phyloP scores from a whole-genome alignment of 2,797 vertebrate species.

The Acrossocheilus fasciatus region DNA sequence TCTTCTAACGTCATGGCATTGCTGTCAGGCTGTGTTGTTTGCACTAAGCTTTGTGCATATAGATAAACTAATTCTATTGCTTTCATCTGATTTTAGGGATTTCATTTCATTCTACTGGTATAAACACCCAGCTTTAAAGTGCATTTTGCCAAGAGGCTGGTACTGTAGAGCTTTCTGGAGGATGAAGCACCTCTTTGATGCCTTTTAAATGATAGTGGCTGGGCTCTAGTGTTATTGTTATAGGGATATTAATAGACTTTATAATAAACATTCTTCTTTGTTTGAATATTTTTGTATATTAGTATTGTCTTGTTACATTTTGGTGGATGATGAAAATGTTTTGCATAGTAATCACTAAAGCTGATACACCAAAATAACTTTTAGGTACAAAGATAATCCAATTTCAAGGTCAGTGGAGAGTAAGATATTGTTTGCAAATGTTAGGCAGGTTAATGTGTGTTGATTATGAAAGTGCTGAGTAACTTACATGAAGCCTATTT shows the following conservation, averaged over 20 bases:
- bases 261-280: slow-evolving; percentile 22
- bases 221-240: neutral
- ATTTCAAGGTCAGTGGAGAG: neutral
- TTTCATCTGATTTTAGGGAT: neutral
- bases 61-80: neutral
- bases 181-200: neutral
- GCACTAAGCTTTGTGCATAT: neutral
- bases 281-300: slow-evolving; percentile 3
- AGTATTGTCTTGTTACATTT: neutral
- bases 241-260: neutral
- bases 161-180: slow-evolving; percentile 6
- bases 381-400: neutral
- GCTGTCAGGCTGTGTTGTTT: neutral
- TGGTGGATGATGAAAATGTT: neutral
- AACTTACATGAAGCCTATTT: neutral
- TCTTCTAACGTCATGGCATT: neutral
- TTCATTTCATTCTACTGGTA: neutral
- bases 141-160: neutral
- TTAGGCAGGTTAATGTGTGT: neutral
- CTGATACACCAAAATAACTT: neutral
- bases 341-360: neutral
- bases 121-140: neutral
- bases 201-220: neutral
- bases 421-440: neutral
- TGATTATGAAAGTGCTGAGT: neutral